Percentiles rank a stretch among this genome's conserved stretches.
Conservation (phyloP, 1,140 invertebrate genomes). For the Copidosoma floridanum region DNA sequence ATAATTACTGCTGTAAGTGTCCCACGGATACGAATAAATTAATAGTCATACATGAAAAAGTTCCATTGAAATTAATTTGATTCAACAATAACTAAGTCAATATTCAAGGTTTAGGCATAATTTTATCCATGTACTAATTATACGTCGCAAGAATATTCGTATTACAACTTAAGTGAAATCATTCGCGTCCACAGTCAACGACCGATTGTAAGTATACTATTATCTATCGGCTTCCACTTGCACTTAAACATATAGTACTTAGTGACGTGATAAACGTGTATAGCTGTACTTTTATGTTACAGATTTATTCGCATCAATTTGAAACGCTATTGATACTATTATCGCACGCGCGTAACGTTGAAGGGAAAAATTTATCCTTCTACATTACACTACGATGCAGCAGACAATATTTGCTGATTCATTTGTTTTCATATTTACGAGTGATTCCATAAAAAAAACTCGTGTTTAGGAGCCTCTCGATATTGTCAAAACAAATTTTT, state of each 20-base stretch:
- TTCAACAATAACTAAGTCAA: too few relatives aligned
- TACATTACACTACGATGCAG: conserved; percentile 13
- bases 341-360: background rate
- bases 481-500: too few relatives aligned
- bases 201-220: conserved; percentile 42
- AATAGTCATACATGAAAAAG: too few relatives aligned
- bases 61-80: too few relatives aligned
- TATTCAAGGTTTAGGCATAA: too few relatives aligned
- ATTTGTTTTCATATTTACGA: background rate
- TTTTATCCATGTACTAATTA: too few relatives aligned
- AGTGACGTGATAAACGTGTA: background rate
- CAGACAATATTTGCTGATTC: conserved; percentile 17
- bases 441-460: too few relatives aligned
- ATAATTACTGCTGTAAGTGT: too few relatives aligned
- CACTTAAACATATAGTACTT: too few relatives aligned
- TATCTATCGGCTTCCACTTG: conserved; percentile 34
- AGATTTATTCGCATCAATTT: conserved; percentile 9
- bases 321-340: background rate
- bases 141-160: background rate
- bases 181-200: conserved; percentile 37
- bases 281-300: too few relatives aligned
- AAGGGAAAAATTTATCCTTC: conserved; percentile 1
- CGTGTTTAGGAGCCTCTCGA: too few relatives aligned
- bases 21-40: too few relatives aligned
- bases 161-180: conserved; percentile 9